These are phyloP conservation scores for Spodoptera littoralis DNA, from an alignment of 2,888 invertebrate species.

Conservation along the genomic window DNA sequence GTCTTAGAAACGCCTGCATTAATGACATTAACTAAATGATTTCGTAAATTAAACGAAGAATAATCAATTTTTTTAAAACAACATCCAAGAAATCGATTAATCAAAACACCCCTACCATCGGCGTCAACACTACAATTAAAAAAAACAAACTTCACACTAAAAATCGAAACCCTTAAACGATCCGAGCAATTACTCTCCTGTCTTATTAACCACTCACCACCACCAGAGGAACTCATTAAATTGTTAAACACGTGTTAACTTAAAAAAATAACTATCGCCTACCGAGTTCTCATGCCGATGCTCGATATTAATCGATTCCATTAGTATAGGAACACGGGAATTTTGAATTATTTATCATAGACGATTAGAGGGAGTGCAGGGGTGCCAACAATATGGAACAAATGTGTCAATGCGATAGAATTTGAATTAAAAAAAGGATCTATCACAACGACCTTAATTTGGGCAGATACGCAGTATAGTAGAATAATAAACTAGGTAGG, in stretches of 20 bases:
- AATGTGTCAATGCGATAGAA: conserved; percentile 6
- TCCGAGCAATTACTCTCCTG: conserved; percentile 72
- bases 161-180: conserved; percentile 46
- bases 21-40: too few species aligned
- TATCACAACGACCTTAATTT: too few species aligned
- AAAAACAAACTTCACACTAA: conserved; percentile 27
- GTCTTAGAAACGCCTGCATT: too few species aligned
- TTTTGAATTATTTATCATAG: conserved; percentile 53
- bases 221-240: conserved; percentile 75
- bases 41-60: too few species aligned
- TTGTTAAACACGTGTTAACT: conserved; percentile 75
- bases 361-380: conserved; percentile 26
- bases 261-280: conserved; percentile 57
- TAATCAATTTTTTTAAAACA: background rate
- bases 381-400: conserved; percentile 31
- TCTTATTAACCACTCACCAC: conserved; percentile 74
- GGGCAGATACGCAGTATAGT: too few species aligned
- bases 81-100: conserved; percentile 11
- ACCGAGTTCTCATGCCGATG: conserved; percentile 66
- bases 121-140: conserved; percentile 42
- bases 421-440: background rate
- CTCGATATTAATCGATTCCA: conserved; percentile 70
- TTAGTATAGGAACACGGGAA: conserved; percentile 63
- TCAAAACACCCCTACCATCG: conserved; percentile 12
- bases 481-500: too few species aligned